A percentile compares a stretch with the other conserved stretches of the same genome.
These are phyloP conservation scores for Sus scrofa DNA, from an alignment of 2,113 vertebrate genomes.

Conservation along the genomic window T2T-Sscrofa CM000817.6:27398001-27398500, in stretches of 20 bases:
- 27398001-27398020: background rate
- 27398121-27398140: conserved; percentile 50
- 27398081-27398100: background rate
- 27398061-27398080: conserved; percentile 39
- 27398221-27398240: background rate
- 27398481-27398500: background rate
- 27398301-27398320: rapidly evolving
- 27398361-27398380: too few relatives aligned
- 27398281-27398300: background rate
- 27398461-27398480: background rate
- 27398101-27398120: background rate
- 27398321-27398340: background rate
- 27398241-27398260: background rate
- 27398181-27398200: background rate
- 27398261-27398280: background rate
- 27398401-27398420: background rate
- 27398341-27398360: rapidly evolving
- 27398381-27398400: rapidly evolving
- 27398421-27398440: too few relatives aligned
- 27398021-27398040: background rate
- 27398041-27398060: conserved; percentile 67
- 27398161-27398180: background rate
- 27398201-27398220: conserved; percentile 22
- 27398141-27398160: conserved; percentile 65
- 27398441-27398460: background rate